phyloP scores from a whole-genome alignment of 2,797 vertebrate genomes.

The Acipenser oxyrinchus region DNA sequence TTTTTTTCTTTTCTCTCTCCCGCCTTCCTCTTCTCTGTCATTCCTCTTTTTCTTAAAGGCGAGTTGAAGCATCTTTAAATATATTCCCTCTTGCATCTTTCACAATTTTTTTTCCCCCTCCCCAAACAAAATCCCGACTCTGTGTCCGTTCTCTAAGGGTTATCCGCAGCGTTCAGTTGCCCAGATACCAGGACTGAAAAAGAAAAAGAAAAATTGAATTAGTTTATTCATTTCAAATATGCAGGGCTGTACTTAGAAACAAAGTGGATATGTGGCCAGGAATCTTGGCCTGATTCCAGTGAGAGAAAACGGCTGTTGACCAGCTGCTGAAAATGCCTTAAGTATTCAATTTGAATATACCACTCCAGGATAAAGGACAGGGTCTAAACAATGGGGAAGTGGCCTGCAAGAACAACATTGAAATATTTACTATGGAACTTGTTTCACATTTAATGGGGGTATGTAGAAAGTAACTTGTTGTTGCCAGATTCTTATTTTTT shows the following conservation, averaged over 20 bases:
- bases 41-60: slow-evolving; percentile 27
- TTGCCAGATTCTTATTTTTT: no score
- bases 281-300: no score
- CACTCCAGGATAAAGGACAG: no score
- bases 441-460: no score
- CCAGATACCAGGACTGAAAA: slow-evolving; percentile 93
- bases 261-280: not conserved
- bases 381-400: no score
- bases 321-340: not conserved
- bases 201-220: slow-evolving; percentile 25
- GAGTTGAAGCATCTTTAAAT: slow-evolving; percentile 37
- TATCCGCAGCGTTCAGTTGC: slow-evolving; percentile 59
- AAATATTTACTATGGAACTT: no score
- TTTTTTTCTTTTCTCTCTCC: slow-evolving; percentile 24
- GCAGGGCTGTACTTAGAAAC: not conserved
- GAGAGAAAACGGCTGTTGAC: not conserved
- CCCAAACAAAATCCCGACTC: slow-evolving; percentile 32
- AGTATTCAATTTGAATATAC: no score
- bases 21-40: slow-evolving; percentile 3
- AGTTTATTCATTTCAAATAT: slow-evolving; percentile 10
- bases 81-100: slow-evolving; percentile 43
- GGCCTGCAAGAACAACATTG: no score
- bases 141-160: slow-evolving; percentile 26
- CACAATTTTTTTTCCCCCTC: slow-evolving; percentile 31
- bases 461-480: no score